Base-by-base conservation (phyloP, 2,888 invertebrate species). In the Ctena decussata region DNA sequence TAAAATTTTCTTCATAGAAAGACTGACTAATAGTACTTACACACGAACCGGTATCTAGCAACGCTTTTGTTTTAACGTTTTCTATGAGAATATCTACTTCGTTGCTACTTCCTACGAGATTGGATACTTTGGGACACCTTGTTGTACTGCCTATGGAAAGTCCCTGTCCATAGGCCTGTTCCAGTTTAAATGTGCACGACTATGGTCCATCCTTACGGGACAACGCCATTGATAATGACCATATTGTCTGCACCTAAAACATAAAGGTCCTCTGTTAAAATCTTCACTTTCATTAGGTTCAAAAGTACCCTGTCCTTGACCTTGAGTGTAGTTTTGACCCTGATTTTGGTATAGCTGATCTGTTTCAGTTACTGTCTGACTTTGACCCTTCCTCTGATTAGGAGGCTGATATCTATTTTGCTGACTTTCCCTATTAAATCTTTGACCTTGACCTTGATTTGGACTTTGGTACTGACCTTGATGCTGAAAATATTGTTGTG, bases 11-110 rank as follows among this genome's bases (percentile, higher is more conserved):
- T 37, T 39, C 35, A 72, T 77, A 80, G 71, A 80, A 84, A 8
- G 15, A 27, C 21, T 84, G 35, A 49, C 53, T 72, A 8, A 79
- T 49, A 24, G 80, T 77, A 37, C 78, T 79, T 15, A 82, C 78
- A 11, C 78, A 71, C 30, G 72, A 60, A 1, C 83, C 79, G n/a
- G 75, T 83, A 53, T 83, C 83, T 18, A 83, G 15, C 37, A 83
- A 57, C 39, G 79, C 78, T 12, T 12, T 49, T 12, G 70, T 37
- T 74, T n/a, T 15, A 12, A 30, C 30, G 2, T 75, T 71, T 41
- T 75, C 57, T n/a, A 83, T 32, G n/a, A 6, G 30, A 18, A 79
- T 35, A 53, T 15, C 39, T 21, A 41, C 41, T 57, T 77, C 84
- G 18, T 37, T 77, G 3, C 41, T n/a, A 21, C 37, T 24, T 53